Evolutionary conservation across 2,113 vertebrate genomes (phyloP).

Genomic region (Thamnophis sirtalis): DNA sequence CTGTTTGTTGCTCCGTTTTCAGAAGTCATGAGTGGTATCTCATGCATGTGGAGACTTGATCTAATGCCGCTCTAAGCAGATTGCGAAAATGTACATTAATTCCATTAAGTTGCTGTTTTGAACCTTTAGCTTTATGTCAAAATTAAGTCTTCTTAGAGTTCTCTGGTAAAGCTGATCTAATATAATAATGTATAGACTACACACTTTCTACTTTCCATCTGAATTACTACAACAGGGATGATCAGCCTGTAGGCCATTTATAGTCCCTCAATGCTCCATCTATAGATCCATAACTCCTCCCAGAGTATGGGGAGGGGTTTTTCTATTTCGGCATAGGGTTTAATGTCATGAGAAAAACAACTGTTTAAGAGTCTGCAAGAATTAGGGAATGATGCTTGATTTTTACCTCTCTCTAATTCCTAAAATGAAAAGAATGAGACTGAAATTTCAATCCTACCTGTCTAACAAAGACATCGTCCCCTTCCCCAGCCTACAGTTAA

Average conservation of each 20-base stretch:
- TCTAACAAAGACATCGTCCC: neutral
- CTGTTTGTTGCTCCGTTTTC: neutral
- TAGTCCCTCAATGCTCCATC: neutral
- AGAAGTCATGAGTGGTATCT: neutral
- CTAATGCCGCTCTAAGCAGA: neutral
- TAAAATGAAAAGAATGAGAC: neutral
- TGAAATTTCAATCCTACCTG: neutral
- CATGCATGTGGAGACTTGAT: neutral
- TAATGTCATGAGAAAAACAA: neutral
- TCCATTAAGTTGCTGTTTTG: neutral
- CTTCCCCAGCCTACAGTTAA: neutral
- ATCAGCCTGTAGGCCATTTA: neutral
- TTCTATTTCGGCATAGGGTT: neutral
- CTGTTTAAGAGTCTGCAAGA: neutral
- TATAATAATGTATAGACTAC: neutral
- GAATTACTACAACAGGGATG: neutral
- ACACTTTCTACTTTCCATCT: neutral
- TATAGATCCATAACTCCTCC: neutral
- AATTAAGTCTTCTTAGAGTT: neutral
- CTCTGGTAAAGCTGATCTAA: neutral
- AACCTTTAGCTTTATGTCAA: neutral
- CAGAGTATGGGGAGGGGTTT: neutral
- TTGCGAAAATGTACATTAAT: neutral
- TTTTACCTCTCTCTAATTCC: neutral
- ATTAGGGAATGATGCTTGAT: neutral